Evolutionary conservation across 2,113 vertebrate genomes (phyloP).

Genomic region (Scomber colias): DNA sequence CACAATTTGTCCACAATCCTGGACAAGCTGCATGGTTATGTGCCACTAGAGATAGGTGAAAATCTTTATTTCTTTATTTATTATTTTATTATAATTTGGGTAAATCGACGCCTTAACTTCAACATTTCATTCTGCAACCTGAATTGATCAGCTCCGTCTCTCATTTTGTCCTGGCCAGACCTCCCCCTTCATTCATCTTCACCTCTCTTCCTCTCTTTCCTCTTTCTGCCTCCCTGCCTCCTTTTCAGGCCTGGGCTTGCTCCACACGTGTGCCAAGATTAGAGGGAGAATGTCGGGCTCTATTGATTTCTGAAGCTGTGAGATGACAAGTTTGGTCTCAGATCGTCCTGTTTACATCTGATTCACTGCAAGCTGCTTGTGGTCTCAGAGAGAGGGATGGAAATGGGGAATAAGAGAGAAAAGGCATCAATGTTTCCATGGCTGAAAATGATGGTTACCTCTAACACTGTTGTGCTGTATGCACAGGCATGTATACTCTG

Average conservation of each 20-base stretch:
- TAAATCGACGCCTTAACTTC: neutral
- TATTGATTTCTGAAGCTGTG: conserved; percentile 79
- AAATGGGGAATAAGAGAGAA: conserved; percentile 17
- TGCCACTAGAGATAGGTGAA: too few species aligned
- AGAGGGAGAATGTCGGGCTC: conserved; percentile 53
- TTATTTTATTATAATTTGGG: neutral
- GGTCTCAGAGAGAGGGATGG: conserved; percentile 1
- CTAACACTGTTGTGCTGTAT: neutral
- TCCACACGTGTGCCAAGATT: conserved; percentile 62
- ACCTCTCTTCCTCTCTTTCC: neutral
- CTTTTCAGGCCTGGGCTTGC: conserved; percentile 39
- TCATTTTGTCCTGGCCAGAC: neutral
- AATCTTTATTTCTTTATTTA: too few species aligned
- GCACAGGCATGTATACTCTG: conserved; percentile 15
- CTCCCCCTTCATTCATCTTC: conserved; percentile 19
- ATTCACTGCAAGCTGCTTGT: conserved; percentile 50
- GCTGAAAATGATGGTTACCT: neutral
- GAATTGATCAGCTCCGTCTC: neutral
- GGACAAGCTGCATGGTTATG: neutral
- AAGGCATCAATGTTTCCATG: conserved; percentile 1
- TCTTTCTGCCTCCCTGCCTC: conserved; percentile 26
- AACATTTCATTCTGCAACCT: neutral
- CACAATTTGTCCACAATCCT: neutral
- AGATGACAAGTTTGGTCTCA: conserved; percentile 76
- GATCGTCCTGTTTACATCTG: conserved; percentile 71